Base-by-base conservation (phyloP, 1,140 invertebrate genomes). In the Panulirus ornatus region DNA sequence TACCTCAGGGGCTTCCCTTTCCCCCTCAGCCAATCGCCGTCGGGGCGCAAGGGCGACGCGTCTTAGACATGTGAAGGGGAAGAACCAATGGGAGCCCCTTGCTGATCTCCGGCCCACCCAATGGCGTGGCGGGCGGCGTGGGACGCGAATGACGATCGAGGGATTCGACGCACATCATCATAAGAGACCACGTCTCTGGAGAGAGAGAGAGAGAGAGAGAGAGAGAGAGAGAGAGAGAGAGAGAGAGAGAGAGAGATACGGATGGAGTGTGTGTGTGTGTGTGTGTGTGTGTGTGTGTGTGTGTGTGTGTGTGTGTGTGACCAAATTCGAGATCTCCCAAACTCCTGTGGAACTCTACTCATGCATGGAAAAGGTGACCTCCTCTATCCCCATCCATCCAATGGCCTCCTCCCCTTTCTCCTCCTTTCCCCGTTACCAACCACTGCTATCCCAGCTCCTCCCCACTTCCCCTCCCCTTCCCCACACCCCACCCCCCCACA, bases 221-320 rank as follows among this genome's bases (percentile, higher is more conserved):
- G 30, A 54, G 40, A 34, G 47, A 81, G 40, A 42, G 30, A 36
- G 27, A 47, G 47, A 36, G 30, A 16, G 42, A 58, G 79, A 40
- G 34, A 9, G 75, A 78, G 75, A 78, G 42, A 44, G 75, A 78
- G 36, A 44, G 42, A 78, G 22, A 34, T 8, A 22, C 9, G 27
- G 66, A 11, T 27, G 27, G 1, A 22, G 58, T 63, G 58, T 63
- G 58, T 63, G 58, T 63, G 58, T 63, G 58, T 63, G 58, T 63
- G 58, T 63, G 58, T 63, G 58, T 63, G 58, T 63, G 58, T 63
- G 58, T 63, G 58, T 63, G 58, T 63, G 58, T 63, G 58, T 63
- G 58, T 6, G 6, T 63, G 58, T 2, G 1, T 63, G 58, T 63
- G 58, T 63, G 58, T 63, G 58, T 63, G 58, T 63, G 58, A 63